Evolutionary conservation across 2,113 vertebrate genomes (phyloP), one percentile per base, ranked within the genome.

Genomic region (Chunga burmeisteri): DNA sequence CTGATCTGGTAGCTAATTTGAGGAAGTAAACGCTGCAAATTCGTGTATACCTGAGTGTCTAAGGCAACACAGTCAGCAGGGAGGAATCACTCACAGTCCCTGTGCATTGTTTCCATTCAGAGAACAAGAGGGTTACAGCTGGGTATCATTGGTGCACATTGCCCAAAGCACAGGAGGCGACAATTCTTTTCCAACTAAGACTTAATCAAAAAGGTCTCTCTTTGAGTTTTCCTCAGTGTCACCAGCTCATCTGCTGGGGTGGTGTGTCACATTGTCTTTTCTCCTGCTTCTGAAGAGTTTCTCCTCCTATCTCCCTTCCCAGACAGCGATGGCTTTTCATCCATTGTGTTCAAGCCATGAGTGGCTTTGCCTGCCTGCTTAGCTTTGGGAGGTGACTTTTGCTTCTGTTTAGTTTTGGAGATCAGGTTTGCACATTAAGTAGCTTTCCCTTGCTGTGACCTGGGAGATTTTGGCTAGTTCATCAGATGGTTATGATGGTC

Each of bases 261-360:
- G 26, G 16, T 2, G 1, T 40, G n/a, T 67, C 66, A 62, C 2
- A 5, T 10, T 44, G 14, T 27, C 32, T 71, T 71, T 74, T 55
- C 46, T 55, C 30, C 29, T 46, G 53, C 26, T 65, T 89, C 68
- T 89, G 50, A 36, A 70, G 14, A n/a, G 17, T 40, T 87, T 81
- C 38, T 26, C 14, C 13, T 88, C 27, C 52, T 86, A 47, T 29
- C 6, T 59, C 20, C 17, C 49, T 40, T 72, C 53, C 15, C 38
- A 65, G 42, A 26, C 29, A 85, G 14, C 3, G 27, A 59, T 34
- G 10, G 13, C 3, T 30, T 79, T 83, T 59, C 40, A 44, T 20
- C 44, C 32, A 23, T 32, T 1, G 0, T 1, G 1, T 52, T 81
- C 36, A 70, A 83, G 44, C 20, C 2, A 0, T 38, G n/a, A 30